These are phyloP conservation scores for Saturnia pavonia DNA, from an alignment of 2,888 invertebrate species.

Conservation along the genomic window DNA sequence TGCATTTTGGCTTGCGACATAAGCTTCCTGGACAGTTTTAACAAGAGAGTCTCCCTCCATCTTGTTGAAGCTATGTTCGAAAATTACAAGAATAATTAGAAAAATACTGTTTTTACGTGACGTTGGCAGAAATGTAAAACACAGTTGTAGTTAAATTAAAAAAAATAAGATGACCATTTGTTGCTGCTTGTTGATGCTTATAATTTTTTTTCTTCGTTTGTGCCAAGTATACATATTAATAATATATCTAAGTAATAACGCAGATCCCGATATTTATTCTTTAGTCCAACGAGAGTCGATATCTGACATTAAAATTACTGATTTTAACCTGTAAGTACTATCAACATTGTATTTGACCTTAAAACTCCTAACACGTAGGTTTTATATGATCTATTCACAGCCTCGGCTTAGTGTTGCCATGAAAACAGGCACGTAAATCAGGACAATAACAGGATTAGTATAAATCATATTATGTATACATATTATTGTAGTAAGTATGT, in stretches of 20 bases:
- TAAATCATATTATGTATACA: neutral
- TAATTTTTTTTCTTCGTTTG: neutral
- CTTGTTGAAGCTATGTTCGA: too few relatives aligned
- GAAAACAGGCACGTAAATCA: neutral
- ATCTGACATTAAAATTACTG: neutral
- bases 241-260: neutral
- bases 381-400: conserved; percentile 44
- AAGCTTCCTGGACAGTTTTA: too few relatives aligned
- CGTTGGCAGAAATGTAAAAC: too few relatives aligned
- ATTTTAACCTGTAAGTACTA: neutral
- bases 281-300: neutral
- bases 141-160: too few relatives aligned
- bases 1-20: too few relatives aligned
- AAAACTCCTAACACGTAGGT: conserved; percentile 34
- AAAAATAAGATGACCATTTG: too few relatives aligned
- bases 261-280: neutral
- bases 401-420: conserved; percentile 20
- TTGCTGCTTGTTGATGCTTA: too few relatives aligned
- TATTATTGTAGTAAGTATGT: neutral
- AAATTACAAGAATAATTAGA: too few relatives aligned
- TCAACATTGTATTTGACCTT: conserved; percentile 31
- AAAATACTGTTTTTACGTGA: too few relatives aligned
- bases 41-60: too few relatives aligned
- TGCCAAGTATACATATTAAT: neutral
- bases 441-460: neutral